Conservation (phyloP, 2,888 invertebrate species). For the Trissolcus japonicus region DNA sequence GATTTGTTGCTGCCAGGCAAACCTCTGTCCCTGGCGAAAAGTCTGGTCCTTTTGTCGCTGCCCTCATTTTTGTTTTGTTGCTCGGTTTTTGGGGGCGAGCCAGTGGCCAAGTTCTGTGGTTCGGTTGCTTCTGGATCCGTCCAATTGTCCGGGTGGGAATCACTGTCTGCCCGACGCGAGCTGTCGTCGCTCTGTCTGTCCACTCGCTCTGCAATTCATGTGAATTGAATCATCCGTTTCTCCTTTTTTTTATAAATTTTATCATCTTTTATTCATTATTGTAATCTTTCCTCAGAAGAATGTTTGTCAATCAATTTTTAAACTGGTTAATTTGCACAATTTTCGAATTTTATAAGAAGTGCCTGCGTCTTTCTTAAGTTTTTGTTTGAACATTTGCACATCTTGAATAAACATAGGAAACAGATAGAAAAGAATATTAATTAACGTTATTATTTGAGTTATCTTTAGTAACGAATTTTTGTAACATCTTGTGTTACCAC, state of each 20-base stretch:
- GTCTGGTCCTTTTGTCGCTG: conserved; percentile 77
- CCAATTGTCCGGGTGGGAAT: conserved; percentile 79
- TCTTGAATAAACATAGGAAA: too few species aligned
- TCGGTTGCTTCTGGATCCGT: conserved; percentile 85
- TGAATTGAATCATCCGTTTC: background rate
- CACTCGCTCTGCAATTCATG: conserved; percentile 73
- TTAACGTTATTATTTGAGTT: background rate
- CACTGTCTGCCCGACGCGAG: conserved; percentile 79
- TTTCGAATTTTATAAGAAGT: too few species aligned
- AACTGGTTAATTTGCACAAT: too few species aligned
- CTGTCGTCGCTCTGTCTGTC: conserved; percentile 79
- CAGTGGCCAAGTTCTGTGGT: conserved; percentile 78
- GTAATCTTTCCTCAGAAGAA: too few species aligned
- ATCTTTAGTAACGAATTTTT: background rate
- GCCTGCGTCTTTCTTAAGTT: too few species aligned
- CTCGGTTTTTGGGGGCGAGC: conserved; percentile 80
- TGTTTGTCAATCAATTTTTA: too few species aligned
- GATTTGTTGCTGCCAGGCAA: conserved; percentile 78
- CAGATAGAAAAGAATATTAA: background rate
- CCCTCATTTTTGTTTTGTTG: conserved; percentile 78
- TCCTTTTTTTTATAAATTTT: background rate
- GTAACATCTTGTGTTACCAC: background rate
- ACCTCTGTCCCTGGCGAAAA: conserved; percentile 79
- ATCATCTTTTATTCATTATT: too few species aligned
- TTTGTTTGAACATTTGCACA: too few species aligned